phyloP scores from a whole-genome alignment of 2,113 vertebrate genomes.

The Eulemur macaco region DNA sequence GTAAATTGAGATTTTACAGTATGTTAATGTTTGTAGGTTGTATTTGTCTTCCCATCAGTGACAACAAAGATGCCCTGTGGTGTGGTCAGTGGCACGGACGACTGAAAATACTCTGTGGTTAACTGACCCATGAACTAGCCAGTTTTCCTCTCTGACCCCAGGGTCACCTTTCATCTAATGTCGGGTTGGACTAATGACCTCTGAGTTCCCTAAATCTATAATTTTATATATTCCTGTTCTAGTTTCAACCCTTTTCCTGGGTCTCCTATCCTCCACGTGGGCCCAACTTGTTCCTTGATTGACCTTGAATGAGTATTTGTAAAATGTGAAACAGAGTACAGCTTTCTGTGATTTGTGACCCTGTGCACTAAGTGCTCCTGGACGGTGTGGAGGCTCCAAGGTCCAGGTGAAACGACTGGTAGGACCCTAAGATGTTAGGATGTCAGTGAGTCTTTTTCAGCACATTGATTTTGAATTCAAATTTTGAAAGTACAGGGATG shows the following conservation, averaged over 20 bases:
- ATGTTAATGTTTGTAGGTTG: constrained; percentile 18
- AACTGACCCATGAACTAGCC: neutral
- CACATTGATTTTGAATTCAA: neutral
- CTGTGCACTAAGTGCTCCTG: neutral
- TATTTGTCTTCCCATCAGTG: neutral
- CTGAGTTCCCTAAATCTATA: neutral
- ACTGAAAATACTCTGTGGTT: neutral
- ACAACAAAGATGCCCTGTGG: neutral
- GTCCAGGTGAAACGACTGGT: neutral
- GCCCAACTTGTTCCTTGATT: neutral
- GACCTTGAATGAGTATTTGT: neutral
- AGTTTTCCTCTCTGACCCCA: neutral
- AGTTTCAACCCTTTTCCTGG: neutral
- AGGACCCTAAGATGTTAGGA: neutral
- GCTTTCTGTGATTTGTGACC: neutral
- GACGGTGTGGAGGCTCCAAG: neutral
- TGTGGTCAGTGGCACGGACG: neutral
- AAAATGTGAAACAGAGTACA: neutral
- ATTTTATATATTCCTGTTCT: neutral
- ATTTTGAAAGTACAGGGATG: neutral
- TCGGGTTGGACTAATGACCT: neutral
- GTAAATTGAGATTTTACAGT: constrained; percentile 38
- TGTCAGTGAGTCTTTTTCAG: neutral
- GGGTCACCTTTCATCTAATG: neutral
- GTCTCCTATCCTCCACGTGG: neutral